A percentile compares a stretch with the other conserved stretches of the same genome.
Evolutionary conservation across 2,113 vertebrate species (phyloP).

Genomic region (Strix uralensis): DNA sequence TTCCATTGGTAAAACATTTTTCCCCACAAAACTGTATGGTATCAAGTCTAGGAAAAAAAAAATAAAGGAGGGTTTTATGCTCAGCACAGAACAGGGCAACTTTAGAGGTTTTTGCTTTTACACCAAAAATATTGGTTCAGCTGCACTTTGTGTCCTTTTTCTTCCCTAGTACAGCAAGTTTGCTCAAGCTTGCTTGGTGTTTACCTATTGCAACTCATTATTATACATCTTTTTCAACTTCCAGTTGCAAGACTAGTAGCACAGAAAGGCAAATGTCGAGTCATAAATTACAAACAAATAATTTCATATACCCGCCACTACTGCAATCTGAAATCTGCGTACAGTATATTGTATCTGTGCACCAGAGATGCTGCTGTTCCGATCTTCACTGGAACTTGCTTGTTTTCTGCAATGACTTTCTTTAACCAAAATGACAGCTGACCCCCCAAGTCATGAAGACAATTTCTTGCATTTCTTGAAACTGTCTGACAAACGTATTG

Average conservation of each 20-base stretch:
- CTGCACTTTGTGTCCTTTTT: background rate
- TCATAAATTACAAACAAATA: background rate
- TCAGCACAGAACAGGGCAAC: background rate
- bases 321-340: background rate
- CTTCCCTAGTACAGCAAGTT: background rate
- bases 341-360: background rate
- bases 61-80: background rate
- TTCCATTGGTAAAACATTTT: background rate
- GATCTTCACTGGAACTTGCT: background rate
- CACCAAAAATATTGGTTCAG: background rate
- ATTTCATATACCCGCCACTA: background rate
- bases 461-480: background rate
- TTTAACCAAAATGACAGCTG: background rate
- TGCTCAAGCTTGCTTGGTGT: background rate
- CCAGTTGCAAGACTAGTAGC: background rate
- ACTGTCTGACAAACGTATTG: background rate
- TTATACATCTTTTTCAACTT: background rate
- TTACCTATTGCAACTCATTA: background rate
- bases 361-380: background rate
- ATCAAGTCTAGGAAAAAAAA: background rate
- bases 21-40: background rate
- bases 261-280: background rate
- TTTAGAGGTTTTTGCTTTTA: background rate
- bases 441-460: background rate
- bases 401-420: background rate